Conservation (phyloP, 2,113 vertebrate genomes). For the Cebidichthys violaceus region DNA sequence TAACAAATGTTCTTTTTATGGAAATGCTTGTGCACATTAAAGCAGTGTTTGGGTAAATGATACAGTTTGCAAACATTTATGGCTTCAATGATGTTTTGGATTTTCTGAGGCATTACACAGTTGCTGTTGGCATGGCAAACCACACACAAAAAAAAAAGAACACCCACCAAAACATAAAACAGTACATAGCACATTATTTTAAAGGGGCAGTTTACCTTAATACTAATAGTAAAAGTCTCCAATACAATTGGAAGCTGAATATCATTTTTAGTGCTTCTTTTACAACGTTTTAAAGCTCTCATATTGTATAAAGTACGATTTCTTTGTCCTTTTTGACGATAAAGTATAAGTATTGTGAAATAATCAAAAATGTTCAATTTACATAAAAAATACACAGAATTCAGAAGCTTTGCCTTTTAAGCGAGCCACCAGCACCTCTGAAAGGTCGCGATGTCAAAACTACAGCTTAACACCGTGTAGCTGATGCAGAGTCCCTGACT, state of each 20-base stretch:
- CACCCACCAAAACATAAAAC: not conserved
- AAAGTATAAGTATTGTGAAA: not conserved
- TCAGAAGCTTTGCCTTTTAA: not conserved
- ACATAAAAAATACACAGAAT: not conserved
- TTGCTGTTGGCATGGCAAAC: not conserved
- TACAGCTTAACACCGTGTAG: too few species aligned
- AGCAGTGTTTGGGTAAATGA: not conserved
- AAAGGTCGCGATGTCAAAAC: too few species aligned
- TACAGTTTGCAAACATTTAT: not conserved
- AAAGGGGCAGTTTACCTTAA: not conserved
- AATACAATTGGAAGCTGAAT: not conserved
- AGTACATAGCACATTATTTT: not conserved
- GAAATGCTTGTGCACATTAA: slow-evolving; percentile 25
- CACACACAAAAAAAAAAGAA: not conserved
- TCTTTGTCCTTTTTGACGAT: not conserved
- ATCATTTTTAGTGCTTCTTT: not conserved
- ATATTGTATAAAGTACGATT: too few species aligned
- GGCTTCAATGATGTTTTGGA: not conserved
- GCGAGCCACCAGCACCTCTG: too few species aligned
- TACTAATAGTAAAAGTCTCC: not conserved
- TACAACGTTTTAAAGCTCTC: not conserved
- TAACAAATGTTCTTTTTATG: slow-evolving; percentile 40
- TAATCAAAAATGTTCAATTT: not conserved
- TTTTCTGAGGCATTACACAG: slow-evolving; percentile 9
- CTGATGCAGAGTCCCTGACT: too few species aligned